Percentiles rank a stretch among this genome's conserved stretches.
Evolutionary conservation across 2,797 vertebrate genomes (phyloP).

Genomic region (Crotalus adamanteus): DNA sequence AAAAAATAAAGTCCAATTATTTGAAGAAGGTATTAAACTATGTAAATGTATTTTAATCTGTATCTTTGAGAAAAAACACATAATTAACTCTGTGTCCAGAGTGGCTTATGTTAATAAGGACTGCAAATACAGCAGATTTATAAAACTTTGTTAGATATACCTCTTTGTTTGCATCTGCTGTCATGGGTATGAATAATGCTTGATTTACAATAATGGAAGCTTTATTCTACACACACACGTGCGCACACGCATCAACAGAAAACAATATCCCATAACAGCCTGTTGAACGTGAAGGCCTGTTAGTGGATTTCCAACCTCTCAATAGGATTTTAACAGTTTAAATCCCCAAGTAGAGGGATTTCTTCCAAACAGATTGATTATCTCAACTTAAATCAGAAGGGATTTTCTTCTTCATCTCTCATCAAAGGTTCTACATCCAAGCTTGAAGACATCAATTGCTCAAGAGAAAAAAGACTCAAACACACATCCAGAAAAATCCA

Average conservation of each 20-base stretch:
- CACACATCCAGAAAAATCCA: not conserved
- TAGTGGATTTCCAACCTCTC: constrained; percentile 66
- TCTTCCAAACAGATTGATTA: constrained; percentile 61
- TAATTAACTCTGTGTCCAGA: constrained; percentile 58
- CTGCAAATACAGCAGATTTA: constrained; percentile 37
- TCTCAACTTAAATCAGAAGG: constrained; percentile 58
- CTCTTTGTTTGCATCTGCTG: constrained; percentile 35
- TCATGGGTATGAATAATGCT: constrained; percentile 36
- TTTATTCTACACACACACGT: constrained; percentile 16
- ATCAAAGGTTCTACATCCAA: constrained; percentile 43
- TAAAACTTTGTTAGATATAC: constrained; percentile 39
- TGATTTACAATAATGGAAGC: constrained; percentile 34
- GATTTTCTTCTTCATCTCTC: constrained; percentile 49
- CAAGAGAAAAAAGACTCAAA: constrained; percentile 45
- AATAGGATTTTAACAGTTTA: constrained; percentile 62
- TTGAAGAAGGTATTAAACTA: constrained; percentile 40
- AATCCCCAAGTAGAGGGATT: constrained; percentile 65
- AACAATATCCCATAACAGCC: constrained; percentile 41
- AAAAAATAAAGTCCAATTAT: constrained; percentile 27
- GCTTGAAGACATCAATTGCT: constrained; percentile 54
- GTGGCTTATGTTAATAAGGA: constrained; percentile 54
- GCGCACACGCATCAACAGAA: constrained; percentile 6
- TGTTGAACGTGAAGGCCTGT: constrained; percentile 57
- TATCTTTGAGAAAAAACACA: constrained; percentile 41
- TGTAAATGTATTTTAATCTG: constrained; percentile 51